Evolutionary conservation across 37 sponge, comb jelly and placozoan genomes (phyloP).

Genomic region (Beroe forskalii): DNA sequence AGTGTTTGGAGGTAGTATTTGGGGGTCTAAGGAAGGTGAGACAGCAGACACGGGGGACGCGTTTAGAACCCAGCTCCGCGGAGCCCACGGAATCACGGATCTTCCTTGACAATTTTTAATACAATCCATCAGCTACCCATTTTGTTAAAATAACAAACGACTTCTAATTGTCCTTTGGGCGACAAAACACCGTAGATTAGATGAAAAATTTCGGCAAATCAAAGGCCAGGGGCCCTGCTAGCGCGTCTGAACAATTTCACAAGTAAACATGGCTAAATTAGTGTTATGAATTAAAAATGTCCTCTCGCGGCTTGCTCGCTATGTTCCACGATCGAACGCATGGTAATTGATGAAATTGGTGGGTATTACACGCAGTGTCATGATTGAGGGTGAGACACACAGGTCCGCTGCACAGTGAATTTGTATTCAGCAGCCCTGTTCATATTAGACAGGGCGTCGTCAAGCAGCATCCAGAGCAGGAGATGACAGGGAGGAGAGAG

Average conservation of each 20-base stretch:
- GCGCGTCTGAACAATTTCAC: too few species aligned
- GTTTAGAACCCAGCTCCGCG: neutral
- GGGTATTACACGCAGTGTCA: too few species aligned
- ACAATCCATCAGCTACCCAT: neutral
- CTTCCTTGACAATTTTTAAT: neutral
- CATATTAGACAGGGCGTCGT: neutral
- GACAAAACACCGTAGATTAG: neutral
- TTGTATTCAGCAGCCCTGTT: constrained; percentile 31
- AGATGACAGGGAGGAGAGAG: neutral
- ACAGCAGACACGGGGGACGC: neutral
- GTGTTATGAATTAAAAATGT: constrained; percentile 8
- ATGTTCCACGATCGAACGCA: neutral
- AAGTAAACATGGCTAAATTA: constrained; percentile 41
- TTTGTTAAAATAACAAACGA: constrained; percentile 38
- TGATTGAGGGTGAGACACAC: too few species aligned
- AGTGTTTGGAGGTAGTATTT: neutral
- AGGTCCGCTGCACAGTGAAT: neutral
- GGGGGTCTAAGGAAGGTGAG: too few species aligned
- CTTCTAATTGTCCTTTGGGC: neutral
- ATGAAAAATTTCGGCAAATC: constrained; percentile 5
- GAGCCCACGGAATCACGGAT: neutral
- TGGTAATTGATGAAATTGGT: constrained; percentile 42
- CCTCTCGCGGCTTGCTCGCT: neutral
- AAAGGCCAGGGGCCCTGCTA: neutral
- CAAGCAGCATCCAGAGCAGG: neutral